Conservation (phyloP, 2,888 invertebrate genomes). For the Pandemis corylana region DNA sequence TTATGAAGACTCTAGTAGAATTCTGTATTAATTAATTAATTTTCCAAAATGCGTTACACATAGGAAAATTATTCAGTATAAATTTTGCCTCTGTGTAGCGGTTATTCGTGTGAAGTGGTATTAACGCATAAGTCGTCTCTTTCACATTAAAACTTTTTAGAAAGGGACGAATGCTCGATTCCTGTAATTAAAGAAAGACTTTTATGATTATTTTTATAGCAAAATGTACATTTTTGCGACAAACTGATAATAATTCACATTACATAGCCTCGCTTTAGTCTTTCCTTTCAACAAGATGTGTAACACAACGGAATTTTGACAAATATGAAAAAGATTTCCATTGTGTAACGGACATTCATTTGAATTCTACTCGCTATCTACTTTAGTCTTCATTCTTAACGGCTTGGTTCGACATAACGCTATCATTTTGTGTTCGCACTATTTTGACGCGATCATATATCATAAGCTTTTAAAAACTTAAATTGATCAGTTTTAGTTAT, state of each 20-base stretch:
- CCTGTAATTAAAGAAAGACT: neutral
- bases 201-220: neutral
- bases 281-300: neutral
- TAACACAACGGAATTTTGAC: neutral
- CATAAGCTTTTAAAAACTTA: neutral
- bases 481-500: neutral
- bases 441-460: neutral
- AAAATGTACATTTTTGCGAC: neutral
- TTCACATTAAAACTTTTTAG: neutral
- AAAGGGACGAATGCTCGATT: constrained; percentile 4
- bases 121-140: constrained; percentile 3
- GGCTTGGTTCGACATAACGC: constrained; percentile 5
- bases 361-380: constrained; percentile 32
- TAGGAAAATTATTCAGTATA: neutral
- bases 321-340: neutral
- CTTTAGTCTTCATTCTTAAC: constrained; percentile 30
- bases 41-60: neutral
- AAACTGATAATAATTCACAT: neutral
- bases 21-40: neutral
- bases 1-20: constrained; percentile 23
- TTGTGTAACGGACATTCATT: constrained; percentile 5
- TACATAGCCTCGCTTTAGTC: neutral
- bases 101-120: neutral
- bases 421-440: neutral
- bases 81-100: neutral